These are phyloP conservation scores for Sebastiscus albofasciatus DNA, from an alignment of 2,797 vertebrate genomes.

Conservation along the genomic window DNA sequence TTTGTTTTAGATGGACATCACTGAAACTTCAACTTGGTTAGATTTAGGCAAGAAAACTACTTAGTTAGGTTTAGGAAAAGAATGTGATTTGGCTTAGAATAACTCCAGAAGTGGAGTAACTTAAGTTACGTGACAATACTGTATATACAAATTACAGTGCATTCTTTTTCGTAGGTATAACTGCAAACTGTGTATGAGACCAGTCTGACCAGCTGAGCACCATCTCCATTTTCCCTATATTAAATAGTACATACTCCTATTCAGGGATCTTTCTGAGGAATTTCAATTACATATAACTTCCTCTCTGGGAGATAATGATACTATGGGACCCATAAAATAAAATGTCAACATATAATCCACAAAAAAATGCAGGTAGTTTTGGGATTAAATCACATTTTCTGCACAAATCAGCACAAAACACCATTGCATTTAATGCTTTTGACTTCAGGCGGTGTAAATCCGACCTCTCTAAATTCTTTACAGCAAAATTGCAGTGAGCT, in stretches of 20 bases:
- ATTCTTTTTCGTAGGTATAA: no score
- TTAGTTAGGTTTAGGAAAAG: no score
- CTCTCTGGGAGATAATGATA: neutral
- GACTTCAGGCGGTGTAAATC: neutral
- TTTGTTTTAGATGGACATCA: neutral
- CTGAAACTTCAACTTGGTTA: no score
- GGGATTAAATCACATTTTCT: neutral
- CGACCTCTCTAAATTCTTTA: neutral
- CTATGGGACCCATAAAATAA: neutral
- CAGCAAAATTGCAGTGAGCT: neutral
- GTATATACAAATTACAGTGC: no score
- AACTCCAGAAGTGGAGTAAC: no score
- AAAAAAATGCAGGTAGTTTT: neutral
- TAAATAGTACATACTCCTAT: neutral
- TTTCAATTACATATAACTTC: neutral
- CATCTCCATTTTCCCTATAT: no score
- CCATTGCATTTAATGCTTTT: neutral
- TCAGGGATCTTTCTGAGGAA: neutral
- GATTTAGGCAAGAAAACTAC: neutral
- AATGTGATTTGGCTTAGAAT: no score
- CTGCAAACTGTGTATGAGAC: no score
- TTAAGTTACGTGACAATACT: no score
- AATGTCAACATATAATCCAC: neutral
- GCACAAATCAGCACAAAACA: neutral
- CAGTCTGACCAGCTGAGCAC: no score